Evolutionary conservation across 2,888 invertebrate species (phyloP).

Genomic region (Hesperia comma): DNA sequence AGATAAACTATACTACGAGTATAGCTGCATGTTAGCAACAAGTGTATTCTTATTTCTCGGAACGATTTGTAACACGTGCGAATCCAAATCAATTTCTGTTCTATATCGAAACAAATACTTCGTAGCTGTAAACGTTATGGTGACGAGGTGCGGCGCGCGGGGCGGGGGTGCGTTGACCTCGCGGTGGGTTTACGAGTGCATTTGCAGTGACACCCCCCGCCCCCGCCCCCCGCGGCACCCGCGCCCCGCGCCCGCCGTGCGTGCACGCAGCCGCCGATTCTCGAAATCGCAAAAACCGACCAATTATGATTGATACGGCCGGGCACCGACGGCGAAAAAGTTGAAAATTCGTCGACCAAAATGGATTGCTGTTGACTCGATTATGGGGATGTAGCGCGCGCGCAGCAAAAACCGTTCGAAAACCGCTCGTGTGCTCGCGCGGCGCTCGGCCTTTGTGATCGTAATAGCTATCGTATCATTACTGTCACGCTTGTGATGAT

Average conservation of each 20-base stretch:
- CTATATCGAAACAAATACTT: conserved; percentile 63
- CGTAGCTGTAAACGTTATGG: conserved; percentile 70
- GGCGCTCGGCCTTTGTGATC: conserved; percentile 36
- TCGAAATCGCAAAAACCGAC: conserved; percentile 68
- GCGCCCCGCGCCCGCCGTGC: conserved; percentile 50
- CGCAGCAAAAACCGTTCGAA: conserved; percentile 42
- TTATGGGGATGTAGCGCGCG: conserved; percentile 36
- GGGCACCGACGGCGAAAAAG: conserved; percentile 60
- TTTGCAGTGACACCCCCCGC: conserved; percentile 80
- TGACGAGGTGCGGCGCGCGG: conserved; percentile 48
- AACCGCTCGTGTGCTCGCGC: conserved; percentile 34
- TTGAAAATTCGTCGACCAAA: conserved; percentile 57
- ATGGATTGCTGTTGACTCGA: conserved; percentile 52
- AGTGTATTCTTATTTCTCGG: no score
- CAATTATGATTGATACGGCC: conserved; percentile 78
- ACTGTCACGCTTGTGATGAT: conserved; percentile 22
- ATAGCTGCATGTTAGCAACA: no score
- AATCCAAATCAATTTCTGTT: conserved; percentile 17
- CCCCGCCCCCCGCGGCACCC: conserved; percentile 34
- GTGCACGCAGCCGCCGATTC: conserved; percentile 70
- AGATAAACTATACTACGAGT: no score
- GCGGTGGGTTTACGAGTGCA: conserved; percentile 78
- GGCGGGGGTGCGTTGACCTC: conserved; percentile 74
- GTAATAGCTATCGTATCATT: conserved; percentile 24
- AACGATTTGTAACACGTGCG: conserved; percentile 18